Evolutionary conservation across 2,888 invertebrate species (phyloP), one percentile per base, ranked within the genome.

Genomic region (Trichacis sp.): DNA sequence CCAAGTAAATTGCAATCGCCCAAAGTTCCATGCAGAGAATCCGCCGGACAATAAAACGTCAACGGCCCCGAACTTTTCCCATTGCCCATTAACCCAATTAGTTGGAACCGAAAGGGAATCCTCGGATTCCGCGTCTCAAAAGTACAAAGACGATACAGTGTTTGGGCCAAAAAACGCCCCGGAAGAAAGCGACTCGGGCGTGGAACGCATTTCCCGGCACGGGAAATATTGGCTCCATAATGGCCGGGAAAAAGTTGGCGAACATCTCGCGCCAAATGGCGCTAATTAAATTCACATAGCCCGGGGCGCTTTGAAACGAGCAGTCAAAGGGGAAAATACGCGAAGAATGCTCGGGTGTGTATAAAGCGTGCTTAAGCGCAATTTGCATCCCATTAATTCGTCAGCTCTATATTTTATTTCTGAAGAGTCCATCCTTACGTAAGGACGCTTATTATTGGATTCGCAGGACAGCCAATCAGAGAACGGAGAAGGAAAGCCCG

Each of bases 71-170:
- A 81, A 81, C 73, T 81, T 81, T 77, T 73, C 76, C 74, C 77
- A 79, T 80, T 79, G 81, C 77, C 78, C 78, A 79, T 80, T 82
- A 81, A 79, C 79, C 78, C 78, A 80, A 82, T 82, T 80, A 82
- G 77, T 73, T 75, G 58, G 72, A 77, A 80, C 79, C 77, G 75
- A n/a, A 3, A 9, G 24, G 24, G 8, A 5, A 24, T 60, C 49
- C 58, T 51, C 51, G 56, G 59, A 62, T 47, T 68, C 57, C 38
- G 51, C 30, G 55, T 63, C 64, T 68, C 69, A 58, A 66, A 73
- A 61, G 70, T 72, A 33, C 8, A 68, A 70, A 62, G 65, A 58
- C 14, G 59, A 64, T 59, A 64, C 49, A 36, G n/a, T n/a, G n/a
- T 6, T 59, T 38, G 18, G 43, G 43, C 57, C 50, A 53, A 57